Conservation (phyloP, 2,888 invertebrate species). For the Deroplatys truncata region DNA sequence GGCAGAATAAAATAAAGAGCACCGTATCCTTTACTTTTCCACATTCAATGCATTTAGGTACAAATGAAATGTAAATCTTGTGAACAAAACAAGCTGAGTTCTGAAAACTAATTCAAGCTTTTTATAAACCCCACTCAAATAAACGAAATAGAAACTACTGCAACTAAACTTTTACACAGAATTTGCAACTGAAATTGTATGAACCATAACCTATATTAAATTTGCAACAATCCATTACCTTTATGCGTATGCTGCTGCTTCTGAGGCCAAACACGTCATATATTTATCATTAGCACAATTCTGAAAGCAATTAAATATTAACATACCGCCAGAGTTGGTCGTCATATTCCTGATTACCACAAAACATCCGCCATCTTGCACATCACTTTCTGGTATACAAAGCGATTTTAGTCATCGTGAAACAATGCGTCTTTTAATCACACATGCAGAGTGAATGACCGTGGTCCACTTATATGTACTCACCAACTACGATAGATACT, state of each 20-base stretch:
- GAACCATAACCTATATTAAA: not conserved
- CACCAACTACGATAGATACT: constrained; percentile 28
- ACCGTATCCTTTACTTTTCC: not conserved
- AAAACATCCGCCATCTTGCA: constrained; percentile 21
- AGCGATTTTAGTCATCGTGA: not conserved
- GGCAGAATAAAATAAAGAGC: not conserved
- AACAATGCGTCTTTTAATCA: not conserved
- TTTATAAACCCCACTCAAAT: not conserved
- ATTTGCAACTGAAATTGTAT: not conserved
- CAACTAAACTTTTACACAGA: not conserved
- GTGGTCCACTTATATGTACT: constrained; percentile 13
- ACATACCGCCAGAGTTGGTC: not conserved
- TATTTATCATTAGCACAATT: not conserved
- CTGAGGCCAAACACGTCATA: not conserved
- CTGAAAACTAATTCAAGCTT: not conserved
- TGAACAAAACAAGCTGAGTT: not conserved
- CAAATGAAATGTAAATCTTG: not conserved
- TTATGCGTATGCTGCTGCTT: not conserved
- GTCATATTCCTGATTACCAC: not conserved
- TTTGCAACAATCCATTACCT: not conserved
- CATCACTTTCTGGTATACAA: not conserved
- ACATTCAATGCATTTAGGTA: too few relatives aligned
- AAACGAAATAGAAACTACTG: not conserved
- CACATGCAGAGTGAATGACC: not conserved
- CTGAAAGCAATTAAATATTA: not conserved